Conservation (phyloP, 2,113 vertebrate genomes). For the Ailuropoda melanoleuca region DNA sequence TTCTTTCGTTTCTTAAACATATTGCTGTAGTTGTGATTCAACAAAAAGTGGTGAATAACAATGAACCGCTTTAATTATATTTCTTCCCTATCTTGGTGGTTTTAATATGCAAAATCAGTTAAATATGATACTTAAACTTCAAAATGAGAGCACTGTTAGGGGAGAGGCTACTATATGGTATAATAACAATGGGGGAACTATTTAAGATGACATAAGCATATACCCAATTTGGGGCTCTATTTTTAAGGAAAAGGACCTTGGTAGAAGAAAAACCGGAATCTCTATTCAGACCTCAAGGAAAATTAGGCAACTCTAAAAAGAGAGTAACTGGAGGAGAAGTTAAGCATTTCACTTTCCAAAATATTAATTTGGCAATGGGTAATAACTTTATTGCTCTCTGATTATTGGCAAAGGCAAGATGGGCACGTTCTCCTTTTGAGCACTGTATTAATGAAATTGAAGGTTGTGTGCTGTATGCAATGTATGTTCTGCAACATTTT, state of each 20-base stretch:
- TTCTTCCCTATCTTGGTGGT: conserved; percentile 62
- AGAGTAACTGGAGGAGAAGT: conserved; percentile 24
- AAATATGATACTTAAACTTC: conserved; percentile 64
- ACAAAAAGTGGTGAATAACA: conserved; percentile 59
- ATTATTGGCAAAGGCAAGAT: conserved; percentile 49
- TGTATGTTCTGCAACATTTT: conserved; percentile 67
- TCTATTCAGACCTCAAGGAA: conserved; percentile 33
- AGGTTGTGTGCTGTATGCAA: not conserved
- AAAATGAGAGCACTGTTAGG: conserved; percentile 57
- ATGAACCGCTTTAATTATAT: conserved; percentile 68
- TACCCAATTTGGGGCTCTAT: not conserved
- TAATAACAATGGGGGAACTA: conserved; percentile 32
- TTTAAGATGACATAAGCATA: conserved; percentile 51
- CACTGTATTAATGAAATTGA: conserved; percentile 43
- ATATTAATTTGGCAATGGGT: conserved; percentile 43
- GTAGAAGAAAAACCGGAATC: not conserved
- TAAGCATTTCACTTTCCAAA: conserved; percentile 62
- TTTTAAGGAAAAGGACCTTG: conserved; percentile 25
- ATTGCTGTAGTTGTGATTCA: conserved; percentile 46
- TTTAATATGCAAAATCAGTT: conserved; percentile 73
- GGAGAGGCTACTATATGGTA: conserved; percentile 43
- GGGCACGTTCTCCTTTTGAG: not conserved
- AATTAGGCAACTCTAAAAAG: conserved; percentile 43
- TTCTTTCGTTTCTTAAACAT: conserved; percentile 30
- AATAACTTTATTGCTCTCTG: conserved; percentile 44